A percentile compares a stretch with the other conserved stretches of the same genome.
Evolutionary conservation across 2,888 invertebrate species (phyloP).

Genomic region (Plemyria rubiginata): DNA sequence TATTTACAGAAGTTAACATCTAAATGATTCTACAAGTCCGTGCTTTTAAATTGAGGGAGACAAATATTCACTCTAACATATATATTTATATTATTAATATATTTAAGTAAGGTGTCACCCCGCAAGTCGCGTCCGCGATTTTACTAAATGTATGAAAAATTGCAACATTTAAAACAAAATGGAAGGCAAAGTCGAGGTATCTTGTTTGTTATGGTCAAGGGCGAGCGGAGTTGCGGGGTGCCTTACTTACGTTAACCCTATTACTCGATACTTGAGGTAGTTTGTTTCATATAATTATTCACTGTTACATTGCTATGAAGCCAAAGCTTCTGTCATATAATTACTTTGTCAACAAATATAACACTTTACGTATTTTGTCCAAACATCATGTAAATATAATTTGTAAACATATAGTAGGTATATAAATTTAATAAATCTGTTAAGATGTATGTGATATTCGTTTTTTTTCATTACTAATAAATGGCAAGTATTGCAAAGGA

Average conservation of each 20-base stretch:
- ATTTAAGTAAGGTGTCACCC: slow-evolving; percentile 38
- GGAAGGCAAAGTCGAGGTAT: slow-evolving; percentile 72
- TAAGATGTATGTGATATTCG: slow-evolving; percentile 28
- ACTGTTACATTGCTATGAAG: slow-evolving; percentile 71
- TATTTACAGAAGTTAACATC: slow-evolving; percentile 77
- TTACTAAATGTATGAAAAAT: slow-evolving; percentile 32
- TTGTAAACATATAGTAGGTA: slow-evolving; percentile 27
- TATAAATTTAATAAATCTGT: slow-evolving; percentile 35
- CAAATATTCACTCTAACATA: slow-evolving; percentile 71
- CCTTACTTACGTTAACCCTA: slow-evolving; percentile 66
- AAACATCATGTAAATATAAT: slow-evolving; percentile 47
- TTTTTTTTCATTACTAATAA: slow-evolving; percentile 31
- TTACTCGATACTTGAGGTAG: slow-evolving; percentile 81
- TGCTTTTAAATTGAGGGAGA: slow-evolving; percentile 73
- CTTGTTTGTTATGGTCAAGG: slow-evolving; percentile 38
- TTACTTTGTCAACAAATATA: slow-evolving; percentile 68
- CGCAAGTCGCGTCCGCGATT: slow-evolving; percentile 34
- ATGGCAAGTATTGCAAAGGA: slow-evolving; percentile 40
- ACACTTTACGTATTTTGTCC: slow-evolving; percentile 58
- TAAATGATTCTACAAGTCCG: slow-evolving; percentile 73
- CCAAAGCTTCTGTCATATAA: slow-evolving; percentile 72
- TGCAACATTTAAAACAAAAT: slow-evolving; percentile 51
- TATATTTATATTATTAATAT: slow-evolving; percentile 48
- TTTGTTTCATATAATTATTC: slow-evolving; percentile 75
- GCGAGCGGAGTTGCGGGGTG: slow-evolving; percentile 44